Base-by-base conservation (phyloP, 2,888 invertebrate species). In the Lacanobia oleracea region DNA sequence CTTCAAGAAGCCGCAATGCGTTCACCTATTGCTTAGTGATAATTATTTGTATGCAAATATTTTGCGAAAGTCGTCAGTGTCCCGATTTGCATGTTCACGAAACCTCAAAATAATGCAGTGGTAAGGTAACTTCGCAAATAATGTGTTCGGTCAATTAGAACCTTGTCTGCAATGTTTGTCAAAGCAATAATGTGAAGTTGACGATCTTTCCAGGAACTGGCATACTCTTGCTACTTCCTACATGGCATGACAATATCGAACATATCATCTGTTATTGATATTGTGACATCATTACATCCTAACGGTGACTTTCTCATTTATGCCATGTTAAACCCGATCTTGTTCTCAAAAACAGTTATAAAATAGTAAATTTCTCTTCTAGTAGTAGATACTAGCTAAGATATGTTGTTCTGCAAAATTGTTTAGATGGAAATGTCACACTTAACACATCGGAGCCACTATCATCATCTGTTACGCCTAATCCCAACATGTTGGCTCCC, bases 181-280 rank as follows among this genome's bases (percentile, higher is more conserved):
- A 94, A 72, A 97, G 97, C 83, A 95, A 97, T 82, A 91, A 93
- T 71, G 37, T 97, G 86, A 97, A 97, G 97, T 97, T 79, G 86
- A 93, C 9, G 14, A 33, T 9, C 48, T 10, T 77, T 73, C 81
- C 16, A 45, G 60, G 40, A 67, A 57, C 37, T 48, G 48, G 48
- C 48, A 48, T 48, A 48, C 48, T 48, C 48, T 57, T 56, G 23
- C 27, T 51, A 64, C 57, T 77, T 72, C 71, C 43, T 77, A 70
- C 43, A 50, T 78, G 48, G 21, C 23, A 23, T 33, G 48, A 27
- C 45, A 57, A 45, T 68, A 50, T 0, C n/a, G 14, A 43, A 43
- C 43, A 43, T 16, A 43, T 10, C 2, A 9, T 50, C n/a, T 50
- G n/a, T 50, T 18, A 8, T 7, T 50, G 48, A 5, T 48, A 48